Conservation (phyloP, 1,140 invertebrate genomes). For the Drosophila pallidifrons region DNA sequence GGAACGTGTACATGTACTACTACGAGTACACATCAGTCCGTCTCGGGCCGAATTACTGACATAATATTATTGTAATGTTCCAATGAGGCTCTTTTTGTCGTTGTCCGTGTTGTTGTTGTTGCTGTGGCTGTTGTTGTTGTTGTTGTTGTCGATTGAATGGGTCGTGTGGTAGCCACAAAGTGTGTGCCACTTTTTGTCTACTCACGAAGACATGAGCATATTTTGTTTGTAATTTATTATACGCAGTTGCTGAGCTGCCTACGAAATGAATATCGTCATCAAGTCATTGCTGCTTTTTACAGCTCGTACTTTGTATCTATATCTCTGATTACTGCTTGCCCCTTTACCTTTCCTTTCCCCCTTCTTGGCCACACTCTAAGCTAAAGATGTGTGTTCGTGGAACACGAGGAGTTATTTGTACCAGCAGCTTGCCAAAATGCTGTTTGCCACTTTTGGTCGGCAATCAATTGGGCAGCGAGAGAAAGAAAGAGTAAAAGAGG, state of each 20-base stretch:
- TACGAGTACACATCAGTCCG: conserved; percentile 44
- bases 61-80: conserved; percentile 81
- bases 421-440: conserved; percentile 51
- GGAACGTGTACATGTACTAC: conserved; percentile 17
- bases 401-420: conserved; percentile 55
- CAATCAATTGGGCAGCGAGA: conserved; percentile 11
- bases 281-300: conserved; percentile 29
- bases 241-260: conserved; percentile 64
- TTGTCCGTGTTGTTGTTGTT: conserved; percentile 1
- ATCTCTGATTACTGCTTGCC: background rate
- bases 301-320: conserved; percentile 16
- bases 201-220: conserved; percentile 79
- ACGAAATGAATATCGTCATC: conserved; percentile 68
- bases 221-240: conserved; percentile 82
- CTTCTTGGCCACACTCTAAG: background rate
- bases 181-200: conserved; percentile 77
- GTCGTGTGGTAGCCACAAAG: conserved; percentile 23
- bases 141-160: conserved; percentile 32
- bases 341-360: background rate
- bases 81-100: conserved; percentile 49
- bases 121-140: background rate
- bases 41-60: conserved; percentile 64
- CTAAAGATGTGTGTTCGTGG: conserved; percentile 24
- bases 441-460: conserved; percentile 6
- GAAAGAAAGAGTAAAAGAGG: background rate